Base-by-base conservation (phyloP, 2,797 vertebrate genomes). In the Pempheris klunzingeri region DNA sequence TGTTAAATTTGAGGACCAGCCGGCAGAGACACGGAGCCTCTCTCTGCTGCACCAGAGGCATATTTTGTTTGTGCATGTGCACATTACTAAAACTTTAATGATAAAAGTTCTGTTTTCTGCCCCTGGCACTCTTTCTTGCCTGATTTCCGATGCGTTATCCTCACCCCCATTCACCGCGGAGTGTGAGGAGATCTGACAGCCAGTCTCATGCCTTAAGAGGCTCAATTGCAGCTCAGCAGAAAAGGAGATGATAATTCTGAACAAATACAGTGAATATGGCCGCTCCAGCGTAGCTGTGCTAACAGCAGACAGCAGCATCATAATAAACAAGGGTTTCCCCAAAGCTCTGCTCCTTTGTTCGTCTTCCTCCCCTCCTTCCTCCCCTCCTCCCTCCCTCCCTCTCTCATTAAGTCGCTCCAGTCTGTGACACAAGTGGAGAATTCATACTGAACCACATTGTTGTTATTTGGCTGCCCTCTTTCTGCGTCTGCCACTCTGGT, bases 191-290 rank as follows among this genome's bases (percentile, higher is more conserved):
- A 61, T 74, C 36, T 71, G 66, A 71, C 78, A 28, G 66, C 18
- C 20, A 1, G 18, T 60, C 50, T 57, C 47, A 46, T 22, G 44
- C 57, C 68, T 81, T 63, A 67, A 78, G 83, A 77, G 87, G 84
- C 80, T 74, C 36, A 22, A 49, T 66, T 5, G 64, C 32, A 0
- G 53, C 69, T 80, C 18, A 30, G 58, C 62, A 59, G 54, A 83
- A 88, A 88, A 74, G 5, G 43, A 78, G 90, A 90, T 32, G 0
- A 41, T 80, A 76, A 86, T 86, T 88, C n/a, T 26, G 86, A 90
- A 78, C 81, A 77, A 86, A 80, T 80, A 57, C 72, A 39, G 76
- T 34, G 15, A 74, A 64, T 71, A 62, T 72, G 69, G 81, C 70
- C 73, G 43, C 76, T 34, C 78, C 77, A 67, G 43, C 58, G 54